Evolutionary conservation across 2,888 invertebrate species (phyloP).

Genomic region (Lochmaea capreae): DNA sequence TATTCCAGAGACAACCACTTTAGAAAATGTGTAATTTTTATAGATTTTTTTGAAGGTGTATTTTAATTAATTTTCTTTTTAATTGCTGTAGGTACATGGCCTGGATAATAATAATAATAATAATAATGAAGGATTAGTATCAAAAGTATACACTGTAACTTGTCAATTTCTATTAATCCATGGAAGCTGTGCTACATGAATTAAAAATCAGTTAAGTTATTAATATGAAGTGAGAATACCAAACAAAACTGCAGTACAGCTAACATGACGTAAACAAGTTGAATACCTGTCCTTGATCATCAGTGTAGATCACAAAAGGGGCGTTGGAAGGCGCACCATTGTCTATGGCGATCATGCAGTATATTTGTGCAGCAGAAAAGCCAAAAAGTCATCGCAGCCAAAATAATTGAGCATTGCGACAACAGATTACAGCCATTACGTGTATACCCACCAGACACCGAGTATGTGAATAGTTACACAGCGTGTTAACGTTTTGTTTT

Average conservation of each 20-base stretch:
- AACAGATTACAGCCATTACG: constrained; percentile 65
- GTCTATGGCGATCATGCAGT: constrained; percentile 73
- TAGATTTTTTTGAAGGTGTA: too few relatives aligned
- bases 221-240: constrained; percentile 26
- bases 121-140: background rate
- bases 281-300: constrained; percentile 95
- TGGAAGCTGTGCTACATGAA: constrained; percentile 60
- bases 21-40: too few relatives aligned
- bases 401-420: constrained; percentile 62
- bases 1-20: too few relatives aligned
- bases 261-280: constrained; percentile 64
- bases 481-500: constrained; percentile 43
- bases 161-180: constrained; percentile 55
- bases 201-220: constrained; percentile 21
- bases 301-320: constrained; percentile 95
- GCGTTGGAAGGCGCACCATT: constrained; percentile 84
- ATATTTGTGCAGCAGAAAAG: constrained; percentile 62
- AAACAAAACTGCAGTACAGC: constrained; percentile 58
- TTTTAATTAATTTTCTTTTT: too few relatives aligned
- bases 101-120: too few relatives aligned
- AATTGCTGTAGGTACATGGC: too few relatives aligned
- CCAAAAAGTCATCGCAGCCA: constrained; percentile 65
- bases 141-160: constrained; percentile 54
- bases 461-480: constrained; percentile 49
- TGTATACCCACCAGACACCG: constrained; percentile 65